A percentile compares a stretch with the other conserved stretches of the same genome.
Evolutionary conservation across 2,113 vertebrate genomes (phyloP).

Genomic region (Atractosteus spatula): DNA sequence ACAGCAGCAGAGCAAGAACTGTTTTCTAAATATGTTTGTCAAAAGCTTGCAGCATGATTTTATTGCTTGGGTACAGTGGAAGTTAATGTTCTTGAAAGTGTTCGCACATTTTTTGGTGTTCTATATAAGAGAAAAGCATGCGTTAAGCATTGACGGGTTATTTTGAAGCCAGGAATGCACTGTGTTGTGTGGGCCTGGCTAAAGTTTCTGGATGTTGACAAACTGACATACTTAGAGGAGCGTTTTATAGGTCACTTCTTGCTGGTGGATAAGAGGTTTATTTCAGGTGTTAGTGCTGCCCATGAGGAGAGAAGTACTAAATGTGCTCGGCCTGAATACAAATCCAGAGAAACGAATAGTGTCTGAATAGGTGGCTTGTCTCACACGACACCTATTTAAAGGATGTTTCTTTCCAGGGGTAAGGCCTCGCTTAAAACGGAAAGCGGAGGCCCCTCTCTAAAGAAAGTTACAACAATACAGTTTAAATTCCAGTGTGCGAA

Average conservation of each 20-base stretch:
- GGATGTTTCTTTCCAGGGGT: neutral
- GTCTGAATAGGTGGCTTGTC: conserved; percentile 1
- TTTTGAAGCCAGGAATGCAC: too few species aligned
- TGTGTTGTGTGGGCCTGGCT: too few species aligned
- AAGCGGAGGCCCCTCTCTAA: neutral
- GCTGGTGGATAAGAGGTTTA: neutral
- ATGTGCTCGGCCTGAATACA: conserved; percentile 16
- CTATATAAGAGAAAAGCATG: too few species aligned
- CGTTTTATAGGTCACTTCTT: conserved; percentile 10
- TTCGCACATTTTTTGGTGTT: too few species aligned
- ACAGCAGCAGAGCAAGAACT: too few species aligned
- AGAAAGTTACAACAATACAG: neutral
- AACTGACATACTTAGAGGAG: conserved; percentile 10
- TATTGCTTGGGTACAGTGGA: too few species aligned
- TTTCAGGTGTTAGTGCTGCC: neutral
- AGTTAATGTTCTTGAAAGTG: too few species aligned
- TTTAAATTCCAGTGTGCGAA: neutral
- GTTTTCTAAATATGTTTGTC: too few species aligned
- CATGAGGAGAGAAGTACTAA: neutral
- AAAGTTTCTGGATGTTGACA: neutral
- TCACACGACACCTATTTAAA: conserved; percentile 3
- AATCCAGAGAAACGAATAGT: neutral
- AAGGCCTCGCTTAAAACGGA: conserved; percentile 6
- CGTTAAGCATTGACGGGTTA: too few species aligned
- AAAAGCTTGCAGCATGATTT: too few species aligned